Evolutionary conservation across 2,888 invertebrate species (phyloP), one percentile per base, ranked within the genome.

Genomic region (Ommatoiulus sabulosus): DNA sequence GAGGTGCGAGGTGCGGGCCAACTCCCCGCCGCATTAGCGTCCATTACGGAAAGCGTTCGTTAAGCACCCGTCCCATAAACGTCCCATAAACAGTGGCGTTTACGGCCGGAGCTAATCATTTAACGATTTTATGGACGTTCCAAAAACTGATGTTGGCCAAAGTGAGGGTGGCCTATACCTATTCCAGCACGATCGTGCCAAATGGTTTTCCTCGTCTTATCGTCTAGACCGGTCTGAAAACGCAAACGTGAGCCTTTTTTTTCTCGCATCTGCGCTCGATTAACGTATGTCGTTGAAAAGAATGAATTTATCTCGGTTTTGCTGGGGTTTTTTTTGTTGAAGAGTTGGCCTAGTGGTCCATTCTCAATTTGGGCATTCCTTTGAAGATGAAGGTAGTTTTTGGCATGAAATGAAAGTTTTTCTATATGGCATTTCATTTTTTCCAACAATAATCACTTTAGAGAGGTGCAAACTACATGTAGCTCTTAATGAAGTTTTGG

Each of bases 201-300:
- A 24, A 72, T 17, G 24, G 17, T 7, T 72, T 72, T 24, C 72
- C n/a, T n/a, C n/a, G n/a, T n/a, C n/a, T n/a, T n/a, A n/a, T 72
- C 72, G 72, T 72, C 72, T 72, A 24, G 72, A 72, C 72, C 72
- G 8, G 72, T 72, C 72, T 72, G 72, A 72, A 72, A 72, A 72
- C 17, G 57, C 57, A n/a, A 17, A n/a, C 3, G 3, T 12, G n/a
- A 5, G 63, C 17, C 63, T n/a, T 63, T n/a, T n/a, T 63, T 17
- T n/a, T 46, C n/a, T n/a, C n/a, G n/a, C n/a, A n/a, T n/a, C n/a
- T n/a, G n/a, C n/a, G n/a, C n/a, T n/a, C n/a, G n/a, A n/a, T n/a
- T n/a, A n/a, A n/a, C n/a, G n/a, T n/a, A n/a, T n/a, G n/a, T n/a
- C n/a, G n/a, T n/a, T n/a, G n/a, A n/a, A n/a, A n/a, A n/a, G n/a